phyloP scores from a whole-genome alignment of 35 echinoderm and acorn worm genomes.

The Amphiura filiformis region DNA sequence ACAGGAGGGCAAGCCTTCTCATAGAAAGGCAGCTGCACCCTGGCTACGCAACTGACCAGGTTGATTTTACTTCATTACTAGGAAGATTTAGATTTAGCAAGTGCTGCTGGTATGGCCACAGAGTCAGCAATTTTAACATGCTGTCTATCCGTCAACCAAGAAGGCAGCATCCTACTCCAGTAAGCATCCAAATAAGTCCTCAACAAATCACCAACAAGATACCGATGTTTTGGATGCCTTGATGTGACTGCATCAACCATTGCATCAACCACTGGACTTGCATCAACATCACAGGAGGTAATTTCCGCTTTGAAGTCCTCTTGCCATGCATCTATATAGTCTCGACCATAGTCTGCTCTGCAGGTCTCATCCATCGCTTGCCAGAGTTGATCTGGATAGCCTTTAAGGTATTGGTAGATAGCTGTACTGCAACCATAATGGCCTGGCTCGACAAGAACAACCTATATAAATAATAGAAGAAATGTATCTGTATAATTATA shows the following conservation, averaged over 20 bases:
- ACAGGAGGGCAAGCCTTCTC: no score
- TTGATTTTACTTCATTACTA: no score
- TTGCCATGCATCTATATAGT: slow-evolving; percentile 18
- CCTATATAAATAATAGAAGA: slow-evolving; percentile 10
- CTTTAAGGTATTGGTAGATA: slow-evolving; percentile 15
- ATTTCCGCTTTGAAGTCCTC: background rate
- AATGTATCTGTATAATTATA: no score
- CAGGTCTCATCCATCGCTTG: background rate
- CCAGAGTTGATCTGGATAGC: slow-evolving; percentile 6
- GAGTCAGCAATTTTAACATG: background rate
- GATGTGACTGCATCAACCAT: slow-evolving; percentile 44
- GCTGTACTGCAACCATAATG: slow-evolving; percentile 28
- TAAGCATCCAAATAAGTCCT: slow-evolving; percentile 19
- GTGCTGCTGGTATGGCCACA: background rate
- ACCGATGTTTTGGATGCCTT: slow-evolving; percentile 20
- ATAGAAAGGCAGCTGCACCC: no score
- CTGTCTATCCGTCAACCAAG: slow-evolving; percentile 34
- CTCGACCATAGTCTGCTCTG: slow-evolving; percentile 31
- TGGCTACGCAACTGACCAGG: no score
- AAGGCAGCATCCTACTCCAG: slow-evolving; percentile 24
- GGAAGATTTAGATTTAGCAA: background rate
- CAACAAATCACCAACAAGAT: slow-evolving; percentile 23
- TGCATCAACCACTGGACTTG: slow-evolving; percentile 21
- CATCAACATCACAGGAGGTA: slow-evolving; percentile 17
- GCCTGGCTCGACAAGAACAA: slow-evolving; percentile 29